Evolutionary conservation across 2,113 vertebrate genomes (phyloP), one percentile per base, ranked within the genome.

Genomic region (Panthera uncia): DNA sequence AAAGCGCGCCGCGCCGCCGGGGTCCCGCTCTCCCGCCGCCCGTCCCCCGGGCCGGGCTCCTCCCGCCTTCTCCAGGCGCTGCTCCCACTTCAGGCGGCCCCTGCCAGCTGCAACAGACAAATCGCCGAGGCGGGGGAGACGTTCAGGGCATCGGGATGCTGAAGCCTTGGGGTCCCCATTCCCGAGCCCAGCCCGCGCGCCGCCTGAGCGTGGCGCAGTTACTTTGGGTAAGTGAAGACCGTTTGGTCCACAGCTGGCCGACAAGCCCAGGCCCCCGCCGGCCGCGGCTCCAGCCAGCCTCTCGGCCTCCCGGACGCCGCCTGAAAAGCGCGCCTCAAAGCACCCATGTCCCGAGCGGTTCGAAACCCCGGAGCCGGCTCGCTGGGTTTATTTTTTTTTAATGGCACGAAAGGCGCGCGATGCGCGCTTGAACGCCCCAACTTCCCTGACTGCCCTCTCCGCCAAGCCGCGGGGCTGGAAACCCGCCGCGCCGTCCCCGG

Each of bases 21-120:
- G 91, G 95, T 96, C 84, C 97, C 61, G 96, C 96, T 81, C 76
- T 98, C 94, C 94, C 57, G 89, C 95, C 88, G 94, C 93, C 88
- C 36, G 94, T 66, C 31, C 91, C 83, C 96, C 41, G 95, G 93
- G 86, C 94, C 89, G 90, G 89, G 95, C 79, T 95, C 89, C 94
- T 97, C 94, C 97, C 89, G 97, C 95, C 98, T 97, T 73, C 92
- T 96, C 93, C 95, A 76, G 97, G 97, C 96, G 89, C 96, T 74
- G 95, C 94, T 98, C 94, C 95, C 95, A 52, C 95, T 95, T 83
- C 89, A 82, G 95, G 97, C 89, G 80, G 91, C 89, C 96, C 82
- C 87, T 94, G 96, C 97, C 96, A 95, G 95, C 98, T 97, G 98
- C 96, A 97, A 97, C 71, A 98, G 89, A 98, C 95, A 95, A 69